Evolutionary conservation across 2,113 vertebrate genomes (phyloP).

Genomic region (Puffinus mauretanicus): DNA sequence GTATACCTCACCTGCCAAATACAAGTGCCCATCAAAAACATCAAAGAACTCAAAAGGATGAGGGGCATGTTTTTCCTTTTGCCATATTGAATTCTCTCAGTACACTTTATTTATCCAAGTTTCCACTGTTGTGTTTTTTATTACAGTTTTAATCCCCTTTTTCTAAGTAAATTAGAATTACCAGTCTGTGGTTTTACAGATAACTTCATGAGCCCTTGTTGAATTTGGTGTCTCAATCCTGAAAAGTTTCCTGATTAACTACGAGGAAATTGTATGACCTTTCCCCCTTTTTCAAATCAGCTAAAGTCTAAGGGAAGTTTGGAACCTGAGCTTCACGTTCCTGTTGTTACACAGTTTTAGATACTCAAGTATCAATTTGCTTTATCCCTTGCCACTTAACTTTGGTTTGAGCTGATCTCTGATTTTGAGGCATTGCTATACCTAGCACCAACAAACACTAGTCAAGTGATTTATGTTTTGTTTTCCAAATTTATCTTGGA

Average conservation of each 20-base stretch:
- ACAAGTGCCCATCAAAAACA: background rate
- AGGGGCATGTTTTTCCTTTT: background rate
- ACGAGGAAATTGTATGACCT: background rate
- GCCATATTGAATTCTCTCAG: background rate
- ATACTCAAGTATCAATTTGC: background rate
- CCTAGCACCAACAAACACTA: background rate
- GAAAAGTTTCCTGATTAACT: background rate
- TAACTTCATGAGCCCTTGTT: background rate
- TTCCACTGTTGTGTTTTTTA: background rate
- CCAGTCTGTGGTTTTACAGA: background rate
- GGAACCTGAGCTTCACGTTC: accelerated
- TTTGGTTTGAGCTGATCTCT: background rate
- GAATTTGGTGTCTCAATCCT: background rate
- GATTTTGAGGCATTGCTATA: background rate
- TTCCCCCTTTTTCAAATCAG: background rate
- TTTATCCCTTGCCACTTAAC: background rate
- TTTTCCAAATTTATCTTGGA: background rate
- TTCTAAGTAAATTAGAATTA: background rate
- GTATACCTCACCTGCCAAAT: background rate
- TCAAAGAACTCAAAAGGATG: background rate
- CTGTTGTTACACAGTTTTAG: background rate
- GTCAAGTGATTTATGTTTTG: background rate
- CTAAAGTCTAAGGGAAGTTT: background rate
- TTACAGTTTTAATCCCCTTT: background rate
- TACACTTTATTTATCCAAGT: background rate